Evolutionary conservation across 2,888 invertebrate species (phyloP), one percentile per base, ranked within the genome.

Genomic region (Calameuta idolon): DNA sequence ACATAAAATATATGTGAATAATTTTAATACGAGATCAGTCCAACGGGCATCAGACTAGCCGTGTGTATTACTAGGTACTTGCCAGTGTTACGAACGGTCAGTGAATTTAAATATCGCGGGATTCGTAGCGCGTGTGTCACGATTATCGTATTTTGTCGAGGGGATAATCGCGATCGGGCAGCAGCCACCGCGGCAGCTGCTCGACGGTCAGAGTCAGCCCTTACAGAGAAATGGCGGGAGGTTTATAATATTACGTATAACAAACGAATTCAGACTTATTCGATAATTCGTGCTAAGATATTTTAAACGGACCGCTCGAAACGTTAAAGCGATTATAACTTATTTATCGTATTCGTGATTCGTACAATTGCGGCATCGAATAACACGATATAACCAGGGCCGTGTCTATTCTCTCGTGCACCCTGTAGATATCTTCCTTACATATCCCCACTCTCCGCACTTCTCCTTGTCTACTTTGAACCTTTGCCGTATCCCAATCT

Each of bases 71-170:
- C 79, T 37, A 35, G 40, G 69, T 35, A 40, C 76, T 74, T 34
- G 74, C 69, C 30, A 69, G 74, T 74, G 34, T 35, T 74, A 4
- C 80, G 80, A 81, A 85, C 85, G 86, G 85, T 86, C 86, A 86
- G 85, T 85, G 86, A 82, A 85, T 87, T 87, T 87, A 85, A 87
- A 87, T 87, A 87, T 85, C 87, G 87, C 87, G 88, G 87, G 83
- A 82, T 86, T 81, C 40, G 35, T 73, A 73, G 78, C 79, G 78
- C 82, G 82, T 80, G 84, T 85, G 84, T 83, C 80, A 78, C 80
- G 81, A 82, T 81, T 82, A 83, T 82, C 82, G 83, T 82, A 82
- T 80, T 81, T 82, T 81, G 81, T 82, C 79, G 81, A 82, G 84
- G 86, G 86, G 85, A 84, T 85, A 83, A 83, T 84, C 85, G 79